Evolutionary conservation across 2,888 invertebrate species (phyloP).

Genomic region (Cantharis nigra): DNA sequence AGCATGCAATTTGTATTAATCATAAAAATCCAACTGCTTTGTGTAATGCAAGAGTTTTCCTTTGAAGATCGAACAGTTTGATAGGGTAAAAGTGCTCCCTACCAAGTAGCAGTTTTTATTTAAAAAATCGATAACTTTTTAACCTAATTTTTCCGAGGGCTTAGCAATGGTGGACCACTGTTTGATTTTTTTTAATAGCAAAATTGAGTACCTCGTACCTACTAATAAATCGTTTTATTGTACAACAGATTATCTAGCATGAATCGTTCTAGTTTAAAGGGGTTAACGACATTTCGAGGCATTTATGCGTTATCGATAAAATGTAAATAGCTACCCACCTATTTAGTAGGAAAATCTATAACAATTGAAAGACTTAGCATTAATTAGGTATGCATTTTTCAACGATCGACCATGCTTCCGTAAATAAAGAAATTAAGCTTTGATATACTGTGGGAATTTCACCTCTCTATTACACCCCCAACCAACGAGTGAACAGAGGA

Average conservation of each 20-base stretch:
- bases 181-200: neutral
- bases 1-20: neutral
- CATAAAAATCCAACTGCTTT: neutral
- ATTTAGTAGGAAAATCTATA: neutral
- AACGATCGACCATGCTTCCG: neutral
- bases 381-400: neutral
- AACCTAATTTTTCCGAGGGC: neutral
- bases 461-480: neutral
- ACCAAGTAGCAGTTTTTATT: neutral
- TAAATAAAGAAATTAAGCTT: neutral
- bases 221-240: conserved; percentile 23
- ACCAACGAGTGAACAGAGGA: neutral
- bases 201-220: neutral
- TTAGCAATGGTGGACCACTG: neutral
- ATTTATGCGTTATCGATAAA: conserved; percentile 25
- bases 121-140: neutral
- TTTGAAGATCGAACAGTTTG: neutral
- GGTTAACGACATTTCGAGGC: conserved; percentile 26
- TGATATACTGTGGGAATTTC: neutral
- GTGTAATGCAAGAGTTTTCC: neutral
- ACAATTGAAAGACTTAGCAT: neutral
- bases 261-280: conserved; percentile 29
- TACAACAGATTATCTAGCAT: conserved; percentile 20
- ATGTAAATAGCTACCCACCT: conserved; percentile 19
- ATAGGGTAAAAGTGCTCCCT: neutral